Conservation (phyloP, 2,888 invertebrate genomes). For the Lycaena phlaeas region DNA sequence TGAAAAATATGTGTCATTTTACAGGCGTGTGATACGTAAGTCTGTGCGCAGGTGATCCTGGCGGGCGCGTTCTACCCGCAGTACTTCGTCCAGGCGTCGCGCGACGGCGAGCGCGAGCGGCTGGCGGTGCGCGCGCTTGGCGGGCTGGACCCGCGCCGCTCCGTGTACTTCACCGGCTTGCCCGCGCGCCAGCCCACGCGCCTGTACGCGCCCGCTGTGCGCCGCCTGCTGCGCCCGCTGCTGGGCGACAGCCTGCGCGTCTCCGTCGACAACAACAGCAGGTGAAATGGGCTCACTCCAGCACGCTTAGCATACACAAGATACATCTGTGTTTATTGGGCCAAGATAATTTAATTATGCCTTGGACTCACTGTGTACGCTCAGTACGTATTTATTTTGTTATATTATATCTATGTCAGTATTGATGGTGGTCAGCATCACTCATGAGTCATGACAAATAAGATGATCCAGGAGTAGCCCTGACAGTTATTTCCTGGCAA, state of each 20-base stretch:
- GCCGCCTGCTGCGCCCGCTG: constrained; percentile 67
- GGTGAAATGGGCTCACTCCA: constrained; percentile 32
- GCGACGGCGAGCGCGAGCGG: constrained; percentile 74
- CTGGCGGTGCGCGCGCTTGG: constrained; percentile 77
- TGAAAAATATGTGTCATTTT: too few species aligned
- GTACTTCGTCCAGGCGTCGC: constrained; percentile 78
- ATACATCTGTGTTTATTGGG: too few species aligned
- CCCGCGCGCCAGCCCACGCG: constrained; percentile 77
- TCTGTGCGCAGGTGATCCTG: constrained; percentile 74
- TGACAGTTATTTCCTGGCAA: too few species aligned
- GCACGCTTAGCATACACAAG: too few species aligned
- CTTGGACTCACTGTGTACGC: too few species aligned
- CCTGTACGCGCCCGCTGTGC: constrained; percentile 78
- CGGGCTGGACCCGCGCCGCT: constrained; percentile 83
- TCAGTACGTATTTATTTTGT: too few species aligned
- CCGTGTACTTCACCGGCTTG: constrained; percentile 73
- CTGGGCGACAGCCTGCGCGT: constrained; percentile 66
- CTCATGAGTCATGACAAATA: too few species aligned
- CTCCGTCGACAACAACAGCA: constrained; percentile 64
- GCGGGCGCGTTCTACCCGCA: constrained; percentile 95
- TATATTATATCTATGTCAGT: too few species aligned
- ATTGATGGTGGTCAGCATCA: too few species aligned
- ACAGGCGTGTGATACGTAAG: neutral
- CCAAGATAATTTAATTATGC: too few species aligned
- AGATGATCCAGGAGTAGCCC: too few species aligned